Percentiles rank a stretch among this genome's conserved stretches.
These are phyloP conservation scores for Agelaius tricolor DNA, from an alignment of 2,113 vertebrate genomes.

Conservation along the genomic window DNA sequence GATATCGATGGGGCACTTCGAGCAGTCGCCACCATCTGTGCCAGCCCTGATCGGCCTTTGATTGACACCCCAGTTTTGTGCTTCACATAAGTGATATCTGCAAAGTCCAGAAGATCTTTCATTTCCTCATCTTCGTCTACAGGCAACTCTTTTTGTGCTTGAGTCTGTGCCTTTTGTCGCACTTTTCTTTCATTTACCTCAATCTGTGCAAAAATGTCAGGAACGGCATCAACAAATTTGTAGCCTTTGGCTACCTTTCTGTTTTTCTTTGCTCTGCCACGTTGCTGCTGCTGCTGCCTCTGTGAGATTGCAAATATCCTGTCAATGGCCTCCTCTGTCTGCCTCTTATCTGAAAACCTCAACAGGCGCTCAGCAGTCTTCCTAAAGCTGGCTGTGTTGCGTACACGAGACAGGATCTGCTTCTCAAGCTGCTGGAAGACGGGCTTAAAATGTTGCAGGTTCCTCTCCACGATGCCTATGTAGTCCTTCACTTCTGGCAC, in stretches of 20 bases:
- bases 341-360: slow-evolving; percentile 90
- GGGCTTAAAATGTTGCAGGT: slow-evolving; percentile 89
- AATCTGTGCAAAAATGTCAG: slow-evolving; percentile 95
- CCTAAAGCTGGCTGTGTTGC: slow-evolving; percentile 86
- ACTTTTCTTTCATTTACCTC: slow-evolving; percentile 90
- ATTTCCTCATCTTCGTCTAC: slow-evolving; percentile 87
- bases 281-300: slow-evolving; percentile 75
- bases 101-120: slow-evolving; percentile 89
- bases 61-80: slow-evolving; percentile 72
- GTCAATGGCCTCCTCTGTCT: slow-evolving; percentile 87
- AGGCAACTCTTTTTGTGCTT: slow-evolving; percentile 84
- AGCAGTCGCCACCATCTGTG: slow-evolving; percentile 73
- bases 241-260: slow-evolving; percentile 79
- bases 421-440: slow-evolving; percentile 95
- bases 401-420: slow-evolving; percentile 88
- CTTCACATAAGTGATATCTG: slow-evolving; percentile 79
- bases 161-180: slow-evolving; percentile 84
- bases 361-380: slow-evolving; percentile 90
- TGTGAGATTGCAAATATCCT: slow-evolving; percentile 87
- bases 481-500: slow-evolving; percentile 87
- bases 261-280: slow-evolving; percentile 76
- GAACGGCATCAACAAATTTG: slow-evolving; percentile 84
- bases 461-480: slow-evolving; percentile 83
- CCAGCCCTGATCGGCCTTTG: slow-evolving; percentile 78
- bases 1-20: slow-evolving; percentile 75